Conservation (phyloP, 1,140 invertebrate species). For the Zaprionus inermis region DNA sequence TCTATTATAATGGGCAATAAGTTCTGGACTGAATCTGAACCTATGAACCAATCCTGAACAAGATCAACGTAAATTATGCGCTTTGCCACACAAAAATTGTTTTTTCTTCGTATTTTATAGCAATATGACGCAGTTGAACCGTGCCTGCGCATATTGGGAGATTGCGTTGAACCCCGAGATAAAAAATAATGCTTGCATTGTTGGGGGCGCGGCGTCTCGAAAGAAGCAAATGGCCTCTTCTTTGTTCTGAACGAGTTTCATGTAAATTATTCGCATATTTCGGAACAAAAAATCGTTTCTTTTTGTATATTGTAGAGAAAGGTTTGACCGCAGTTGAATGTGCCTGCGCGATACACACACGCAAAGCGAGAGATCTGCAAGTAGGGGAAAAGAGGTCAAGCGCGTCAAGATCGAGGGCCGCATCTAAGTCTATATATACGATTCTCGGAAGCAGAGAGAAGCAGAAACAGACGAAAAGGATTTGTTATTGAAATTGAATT, state of each 20-base stretch:
- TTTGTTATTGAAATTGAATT: constrained; percentile 25
- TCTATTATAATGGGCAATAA: constrained; percentile 16
- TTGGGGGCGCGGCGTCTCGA: neutral
- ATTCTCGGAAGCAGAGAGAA: constrained; percentile 6
- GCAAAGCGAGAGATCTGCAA: constrained; percentile 1
- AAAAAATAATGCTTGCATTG: neutral
- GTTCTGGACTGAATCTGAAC: constrained; percentile 22
- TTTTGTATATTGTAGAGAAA: constrained; percentile 58
- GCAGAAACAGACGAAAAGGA: constrained; percentile 10
- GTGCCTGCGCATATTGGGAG: constrained; percentile 68
- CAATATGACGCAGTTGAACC: constrained; percentile 74
- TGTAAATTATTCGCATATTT: constrained; percentile 53
- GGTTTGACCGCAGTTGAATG: constrained; percentile 61
- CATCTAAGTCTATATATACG: neutral
- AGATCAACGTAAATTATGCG: constrained; percentile 41
- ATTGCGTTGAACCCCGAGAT: constrained; percentile 6
- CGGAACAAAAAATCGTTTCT: constrained; percentile 47
- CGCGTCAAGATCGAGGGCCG: constrained; percentile 5
- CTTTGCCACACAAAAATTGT: constrained; percentile 51
- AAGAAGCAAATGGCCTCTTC: neutral
- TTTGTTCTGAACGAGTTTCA: constrained; percentile 20
- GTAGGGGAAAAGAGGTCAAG: constrained; percentile 14
- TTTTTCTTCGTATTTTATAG: constrained; percentile 75
- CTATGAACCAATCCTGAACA: constrained; percentile 11
- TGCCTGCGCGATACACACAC: constrained; percentile 50